A percentile compares a stretch with the other conserved stretches of the same genome.
Conservation (phyloP, 1,140 invertebrate genomes). For the Drosophila truncata region DNA sequence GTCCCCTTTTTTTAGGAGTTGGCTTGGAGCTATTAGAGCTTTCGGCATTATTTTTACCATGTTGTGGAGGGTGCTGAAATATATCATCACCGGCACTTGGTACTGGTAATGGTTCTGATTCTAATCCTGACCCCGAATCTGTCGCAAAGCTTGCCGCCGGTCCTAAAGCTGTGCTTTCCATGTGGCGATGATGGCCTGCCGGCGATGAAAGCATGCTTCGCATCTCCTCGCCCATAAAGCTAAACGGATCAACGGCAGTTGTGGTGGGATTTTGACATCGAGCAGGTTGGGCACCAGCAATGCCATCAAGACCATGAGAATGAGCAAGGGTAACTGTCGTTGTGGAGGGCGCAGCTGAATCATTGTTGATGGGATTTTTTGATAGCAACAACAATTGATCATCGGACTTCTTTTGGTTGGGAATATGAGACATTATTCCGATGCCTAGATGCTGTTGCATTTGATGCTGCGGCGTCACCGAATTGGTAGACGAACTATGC, state of each 20-base stretch:
- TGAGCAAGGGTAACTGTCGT: not conserved
- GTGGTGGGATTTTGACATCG: constrained; percentile 29
- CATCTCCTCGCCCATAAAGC: constrained; percentile 63
- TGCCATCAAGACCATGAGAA: constrained; percentile 1
- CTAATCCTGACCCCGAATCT: constrained; percentile 8
- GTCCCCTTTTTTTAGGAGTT: constrained; percentile 60
- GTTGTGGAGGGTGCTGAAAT: constrained; percentile 20
- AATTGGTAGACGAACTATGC: constrained; percentile 87
- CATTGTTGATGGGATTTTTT: constrained; percentile 14
- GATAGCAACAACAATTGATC: constrained; percentile 31
- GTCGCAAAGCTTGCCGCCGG: constrained; percentile 20
- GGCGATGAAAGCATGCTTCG: constrained; percentile 45
- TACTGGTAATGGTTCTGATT: constrained; percentile 13
- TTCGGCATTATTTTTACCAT: constrained; percentile 27
- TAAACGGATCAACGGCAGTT: constrained; percentile 55
- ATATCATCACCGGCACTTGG: constrained; percentile 14
- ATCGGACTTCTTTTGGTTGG: constrained; percentile 52
- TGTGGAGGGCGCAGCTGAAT: not conserved
- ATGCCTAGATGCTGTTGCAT: constrained; percentile 57
- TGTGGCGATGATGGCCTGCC: constrained; percentile 10
- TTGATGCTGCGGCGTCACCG: constrained; percentile 85
- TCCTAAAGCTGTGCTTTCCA: constrained; percentile 12
- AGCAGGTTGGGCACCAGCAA: not conserved
- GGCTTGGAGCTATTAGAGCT: constrained; percentile 25
- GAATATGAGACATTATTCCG: constrained; percentile 18